A percentile compares a stretch with the other conserved stretches of the same genome.
phyloP scores from a whole-genome alignment of 2,888 invertebrate species.

The Diabrotica balteata region DNA sequence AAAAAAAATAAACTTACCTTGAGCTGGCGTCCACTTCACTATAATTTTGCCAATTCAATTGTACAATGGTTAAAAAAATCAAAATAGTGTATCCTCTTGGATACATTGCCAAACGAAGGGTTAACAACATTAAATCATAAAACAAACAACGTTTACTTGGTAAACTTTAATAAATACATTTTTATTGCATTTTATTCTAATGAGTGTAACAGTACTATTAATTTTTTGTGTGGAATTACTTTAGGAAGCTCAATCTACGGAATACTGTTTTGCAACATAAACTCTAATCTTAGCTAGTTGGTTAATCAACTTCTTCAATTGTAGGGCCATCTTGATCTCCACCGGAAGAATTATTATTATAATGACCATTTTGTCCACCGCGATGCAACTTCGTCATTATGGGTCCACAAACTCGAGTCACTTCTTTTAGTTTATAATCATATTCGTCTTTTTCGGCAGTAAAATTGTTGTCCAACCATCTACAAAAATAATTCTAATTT shows the following conservation, averaged over 20 bases:
- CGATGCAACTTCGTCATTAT: slow-evolving; percentile 66
- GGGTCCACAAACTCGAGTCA: slow-evolving; percentile 67
- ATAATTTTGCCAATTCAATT: no score
- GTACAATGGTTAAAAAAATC: no score
- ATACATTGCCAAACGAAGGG: no score
- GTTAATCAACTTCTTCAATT: slow-evolving; percentile 58
- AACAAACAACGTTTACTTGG: no score
- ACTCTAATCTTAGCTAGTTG: no score
- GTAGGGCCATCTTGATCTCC: slow-evolving; percentile 54
- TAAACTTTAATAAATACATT: no score
- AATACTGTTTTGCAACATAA: neutral
- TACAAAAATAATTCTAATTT: neutral
- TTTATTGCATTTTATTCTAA: no score
- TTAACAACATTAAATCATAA: no score
- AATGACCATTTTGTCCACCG: slow-evolving; percentile 34
- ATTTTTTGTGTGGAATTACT: neutral
- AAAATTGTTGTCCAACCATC: slow-evolving; percentile 75
- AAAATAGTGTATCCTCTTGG: no score
- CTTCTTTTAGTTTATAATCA: slow-evolving; percentile 67
- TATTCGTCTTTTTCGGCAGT: slow-evolving; percentile 71
- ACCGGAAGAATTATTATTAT: slow-evolving; percentile 16
- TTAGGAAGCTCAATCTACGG: neutral
- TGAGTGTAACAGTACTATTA: neutral
- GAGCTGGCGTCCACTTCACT: no score
- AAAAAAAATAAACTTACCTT: no score